phyloP scores from a whole-genome alignment of 2,797 vertebrate genomes.

The Crocodylus rhombifer region DNA sequence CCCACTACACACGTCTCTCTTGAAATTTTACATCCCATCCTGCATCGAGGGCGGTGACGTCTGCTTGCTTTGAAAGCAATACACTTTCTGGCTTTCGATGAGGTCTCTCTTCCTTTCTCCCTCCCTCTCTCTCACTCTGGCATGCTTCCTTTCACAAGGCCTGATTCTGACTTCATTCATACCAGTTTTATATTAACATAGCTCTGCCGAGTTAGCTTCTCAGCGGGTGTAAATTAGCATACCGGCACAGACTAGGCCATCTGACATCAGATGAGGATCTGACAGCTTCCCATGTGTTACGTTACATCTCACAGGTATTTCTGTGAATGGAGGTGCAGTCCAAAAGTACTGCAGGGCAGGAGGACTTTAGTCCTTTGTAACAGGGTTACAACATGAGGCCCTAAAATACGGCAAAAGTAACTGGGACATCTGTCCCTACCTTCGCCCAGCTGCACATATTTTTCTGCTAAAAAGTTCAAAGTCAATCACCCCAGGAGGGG shows the following conservation, averaged over 20 bases:
- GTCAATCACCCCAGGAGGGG: slow-evolving; percentile 16
- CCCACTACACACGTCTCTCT: neutral
- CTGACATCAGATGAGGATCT: neutral
- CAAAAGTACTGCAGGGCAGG: neutral
- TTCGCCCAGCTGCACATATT: neutral
- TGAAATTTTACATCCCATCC: neutral
- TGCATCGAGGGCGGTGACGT: neutral
- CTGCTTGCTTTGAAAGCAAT: neutral
- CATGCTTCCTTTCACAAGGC: neutral
- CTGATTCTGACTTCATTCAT: neutral
- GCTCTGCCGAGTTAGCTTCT: neutral
- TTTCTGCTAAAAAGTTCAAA: slow-evolving; percentile 15
- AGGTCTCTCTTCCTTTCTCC: neutral
- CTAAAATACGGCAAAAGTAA: neutral
- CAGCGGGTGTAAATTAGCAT: neutral
- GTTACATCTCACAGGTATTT: neutral
- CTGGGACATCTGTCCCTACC: neutral
- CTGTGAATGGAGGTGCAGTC: neutral
- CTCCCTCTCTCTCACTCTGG: neutral
- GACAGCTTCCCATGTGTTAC: neutral
- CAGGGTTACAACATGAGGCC: neutral
- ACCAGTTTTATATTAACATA: neutral
- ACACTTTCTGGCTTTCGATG: neutral
- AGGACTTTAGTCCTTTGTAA: neutral
- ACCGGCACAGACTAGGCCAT: neutral